Evolutionary conservation across 35 echinoderm and acorn worm species (phyloP), one percentile per base, ranked within the genome.

Genomic region (Ophiothrix spiculata): DNA sequence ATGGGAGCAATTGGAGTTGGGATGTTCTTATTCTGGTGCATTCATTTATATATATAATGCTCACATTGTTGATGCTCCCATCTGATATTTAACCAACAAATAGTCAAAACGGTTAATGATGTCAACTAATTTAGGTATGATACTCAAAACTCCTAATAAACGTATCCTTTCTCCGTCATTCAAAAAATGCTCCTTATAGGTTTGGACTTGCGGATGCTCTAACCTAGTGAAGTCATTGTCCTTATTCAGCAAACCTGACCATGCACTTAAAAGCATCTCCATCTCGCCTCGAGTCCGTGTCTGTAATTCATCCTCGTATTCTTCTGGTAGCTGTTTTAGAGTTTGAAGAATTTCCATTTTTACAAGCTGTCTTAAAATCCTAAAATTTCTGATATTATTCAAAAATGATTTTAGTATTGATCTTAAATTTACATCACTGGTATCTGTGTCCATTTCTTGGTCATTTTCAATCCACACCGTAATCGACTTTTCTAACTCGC

Each of bases 41-140:
- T n/a, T n/a, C n/a, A n/a, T n/a, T n/a, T n/a, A n/a, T n/a, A n/a
- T n/a, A n/a, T n/a, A n/a, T n/a, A n/a, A n/a, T n/a, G n/a, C n/a
- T 77, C 39, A 87, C 21, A 87, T 21, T 87, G 64, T 39, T 31
- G 38, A 29, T 11, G 46, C 76, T 31, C 46, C 76, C 89, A 99
- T 91, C 40, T 89, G 87, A 84, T 99, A 99, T 92, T 99, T 99
- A 4, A 84, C 84, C 75, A 99, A 56, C 13, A 93, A n/a, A 45
- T 89, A 99, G 37, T 99, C 96, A 49, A 94, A 56, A 31, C 81
- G 94, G 36, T 99, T 99, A 3, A 82, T 87, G 12, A 99, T 83
- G 75, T 99, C 96, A 0, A 56, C 41, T 32, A 94, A 76, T 89
- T 94, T 94, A 3, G 96, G 92, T 32, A 94, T 46, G 16, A 94